These are phyloP conservation scores for Prunella strophiata DNA, from an alignment of 2,797 vertebrate species.

Conservation along the genomic window DNA sequence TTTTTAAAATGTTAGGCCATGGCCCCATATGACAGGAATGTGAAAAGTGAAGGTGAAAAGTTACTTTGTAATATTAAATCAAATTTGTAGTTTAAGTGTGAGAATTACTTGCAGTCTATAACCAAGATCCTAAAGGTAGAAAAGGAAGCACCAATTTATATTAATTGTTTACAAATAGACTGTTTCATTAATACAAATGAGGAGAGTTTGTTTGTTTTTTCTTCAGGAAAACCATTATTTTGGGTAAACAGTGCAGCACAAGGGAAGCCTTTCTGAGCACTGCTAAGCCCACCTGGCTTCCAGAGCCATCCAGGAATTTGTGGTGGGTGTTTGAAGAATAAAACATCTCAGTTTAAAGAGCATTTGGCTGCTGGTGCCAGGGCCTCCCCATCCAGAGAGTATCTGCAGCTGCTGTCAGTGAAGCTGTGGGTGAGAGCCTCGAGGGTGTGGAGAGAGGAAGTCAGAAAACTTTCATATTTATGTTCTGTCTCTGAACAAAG, in stretches of 20 bases:
- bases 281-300: neutral
- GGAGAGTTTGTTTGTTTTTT: neutral
- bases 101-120: neutral
- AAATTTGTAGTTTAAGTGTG: neutral
- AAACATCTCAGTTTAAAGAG: neutral
- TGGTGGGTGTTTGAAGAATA: neutral
- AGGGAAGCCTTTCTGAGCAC: neutral
- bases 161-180: neutral
- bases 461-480: neutral
- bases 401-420: neutral
- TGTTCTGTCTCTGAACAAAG: neutral
- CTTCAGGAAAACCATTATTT: neutral
- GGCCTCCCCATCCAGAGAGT: neutral
- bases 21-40: neutral
- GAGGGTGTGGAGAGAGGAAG: slow-evolving; percentile 44
- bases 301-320: neutral
- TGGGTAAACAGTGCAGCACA: neutral
- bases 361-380: neutral
- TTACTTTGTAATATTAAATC: neutral
- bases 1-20: neutral
- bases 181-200: neutral
- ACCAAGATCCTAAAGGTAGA: neutral
- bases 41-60: neutral
- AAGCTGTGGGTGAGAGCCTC: slow-evolving; percentile 14
- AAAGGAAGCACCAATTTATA: neutral